These are phyloP conservation scores for Drosophila ananassae DNA, from an alignment of 1,140 invertebrate species.

Conservation along the genomic window DNA sequence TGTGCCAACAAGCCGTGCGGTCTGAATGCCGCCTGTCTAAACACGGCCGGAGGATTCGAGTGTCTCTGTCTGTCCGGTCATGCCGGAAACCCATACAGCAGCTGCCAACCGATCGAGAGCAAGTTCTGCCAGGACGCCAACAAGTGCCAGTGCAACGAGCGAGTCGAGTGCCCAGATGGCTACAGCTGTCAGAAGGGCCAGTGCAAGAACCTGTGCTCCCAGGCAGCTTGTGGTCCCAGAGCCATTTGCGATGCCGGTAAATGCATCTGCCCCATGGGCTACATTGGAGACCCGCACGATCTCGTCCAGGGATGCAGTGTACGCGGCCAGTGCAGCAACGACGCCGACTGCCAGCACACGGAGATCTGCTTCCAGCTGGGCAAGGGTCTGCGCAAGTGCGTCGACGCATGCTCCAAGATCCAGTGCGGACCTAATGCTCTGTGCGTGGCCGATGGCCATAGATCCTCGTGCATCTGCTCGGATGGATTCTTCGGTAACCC, in stretches of 20 bases:
- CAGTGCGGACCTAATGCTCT: constrained; percentile 96
- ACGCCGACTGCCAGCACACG: constrained; percentile 91
- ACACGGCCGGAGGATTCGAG: constrained; percentile 93
- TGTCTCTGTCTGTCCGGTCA: constrained; percentile 93
- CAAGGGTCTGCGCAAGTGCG: constrained; percentile 90
- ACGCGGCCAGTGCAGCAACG: constrained; percentile 90
- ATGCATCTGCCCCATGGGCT: constrained; percentile 92
- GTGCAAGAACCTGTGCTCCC: constrained; percentile 90
- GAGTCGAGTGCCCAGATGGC: constrained; percentile 90
- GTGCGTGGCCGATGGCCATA: constrained; percentile 92
- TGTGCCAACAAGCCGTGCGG: constrained; percentile 93
- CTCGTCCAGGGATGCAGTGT: constrained; percentile 88
- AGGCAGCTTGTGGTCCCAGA: constrained; percentile 91
- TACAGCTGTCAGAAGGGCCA: constrained; percentile 89
- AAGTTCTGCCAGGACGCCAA: constrained; percentile 88
- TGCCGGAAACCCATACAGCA: constrained; percentile 93
- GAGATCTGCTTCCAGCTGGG: constrained; percentile 94
- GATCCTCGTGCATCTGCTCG: constrained; percentile 92
- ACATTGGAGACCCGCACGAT: constrained; percentile 91
- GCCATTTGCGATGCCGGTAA: constrained; percentile 91
- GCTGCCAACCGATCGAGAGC: constrained; percentile 89
- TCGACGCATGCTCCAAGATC: constrained; percentile 93
- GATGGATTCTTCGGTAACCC: constrained; percentile 92
- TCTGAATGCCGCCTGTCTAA: constrained; percentile 93
- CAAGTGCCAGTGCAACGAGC: constrained; percentile 88